These are phyloP conservation scores for Ochropleura leucogaster DNA, from an alignment of 2,888 invertebrate species.

Conservation along the genomic window DNA sequence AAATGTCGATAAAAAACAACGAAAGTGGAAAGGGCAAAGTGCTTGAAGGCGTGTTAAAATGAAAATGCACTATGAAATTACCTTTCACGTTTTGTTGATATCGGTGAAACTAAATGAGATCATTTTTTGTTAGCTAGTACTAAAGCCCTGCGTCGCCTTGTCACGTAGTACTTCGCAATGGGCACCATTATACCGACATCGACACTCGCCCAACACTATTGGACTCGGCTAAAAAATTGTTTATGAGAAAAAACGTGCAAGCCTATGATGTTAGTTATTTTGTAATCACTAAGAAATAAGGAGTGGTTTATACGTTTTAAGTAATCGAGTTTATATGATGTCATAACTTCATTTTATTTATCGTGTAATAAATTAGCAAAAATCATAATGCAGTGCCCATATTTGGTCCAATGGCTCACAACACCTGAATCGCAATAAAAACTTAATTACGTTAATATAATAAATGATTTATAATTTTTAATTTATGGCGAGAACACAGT, in stretches of 20 bases:
- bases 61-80: constrained; percentile 89
- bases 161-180: constrained; percentile 80
- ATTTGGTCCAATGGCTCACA: constrained; percentile 51
- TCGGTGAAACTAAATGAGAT: constrained; percentile 86
- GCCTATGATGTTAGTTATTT: constrained; percentile 51
- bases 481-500: constrained; percentile 53
- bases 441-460: constrained; percentile 54
- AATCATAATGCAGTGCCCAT: constrained; percentile 55
- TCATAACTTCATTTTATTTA: constrained; percentile 51
- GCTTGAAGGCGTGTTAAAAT: constrained; percentile 84
- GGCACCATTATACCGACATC: constrained; percentile 75
- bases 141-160: constrained; percentile 73
- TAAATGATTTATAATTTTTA: constrained; percentile 57
- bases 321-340: constrained; percentile 42
- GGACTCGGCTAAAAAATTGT: constrained; percentile 44
- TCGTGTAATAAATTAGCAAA: constrained; percentile 56
- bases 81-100: constrained; percentile 87
- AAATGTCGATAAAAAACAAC: constrained; percentile 78
- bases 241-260: constrained; percentile 55
- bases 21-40: constrained; percentile 86
- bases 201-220: constrained; percentile 66
- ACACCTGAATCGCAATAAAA: constrained; percentile 37
- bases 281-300: constrained; percentile 57
- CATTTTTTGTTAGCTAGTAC: constrained; percentile 82
- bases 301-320: constrained; percentile 50